Percentiles rank a stretch among this genome's conserved stretches.
Evolutionary conservation across 1,140 invertebrate species (phyloP).

Genomic region (Tetragonula clypearis): DNA sequence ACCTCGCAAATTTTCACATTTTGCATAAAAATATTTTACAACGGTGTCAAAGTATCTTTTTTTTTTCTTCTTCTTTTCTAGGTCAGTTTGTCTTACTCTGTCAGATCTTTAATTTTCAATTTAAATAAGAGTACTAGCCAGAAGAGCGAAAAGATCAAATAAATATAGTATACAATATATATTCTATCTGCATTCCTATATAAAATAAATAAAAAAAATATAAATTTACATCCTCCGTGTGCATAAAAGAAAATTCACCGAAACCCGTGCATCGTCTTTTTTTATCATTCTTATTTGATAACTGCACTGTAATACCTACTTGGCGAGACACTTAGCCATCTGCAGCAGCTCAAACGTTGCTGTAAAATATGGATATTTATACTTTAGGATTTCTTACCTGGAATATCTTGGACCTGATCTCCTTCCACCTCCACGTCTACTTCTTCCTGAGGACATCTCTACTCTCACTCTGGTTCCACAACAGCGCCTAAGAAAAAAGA

Average conservation of each 20-base stretch:
- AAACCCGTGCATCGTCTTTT: constrained; percentile 50
- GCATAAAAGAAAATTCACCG: constrained; percentile 41
- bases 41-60: neutral
- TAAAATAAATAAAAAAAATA: constrained; percentile 48
- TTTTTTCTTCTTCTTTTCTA: neutral
- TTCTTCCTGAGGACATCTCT: constrained; percentile 94
- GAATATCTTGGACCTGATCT: constrained; percentile 81
- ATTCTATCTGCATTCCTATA: constrained; percentile 55
- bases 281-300: constrained; percentile 40
- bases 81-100: neutral
- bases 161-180: constrained; percentile 40
- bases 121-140: constrained; percentile 51
- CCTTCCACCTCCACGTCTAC: constrained; percentile 86
- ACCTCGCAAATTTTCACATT: constrained; percentile 10
- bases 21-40: constrained; percentile 16
- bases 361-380: constrained; percentile 59
- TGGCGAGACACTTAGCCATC: constrained; percentile 66
- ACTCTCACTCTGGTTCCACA: constrained; percentile 92
- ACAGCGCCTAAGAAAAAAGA: constrained; percentile 84
- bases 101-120: neutral
- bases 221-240: constrained; percentile 31
- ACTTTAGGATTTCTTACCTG: constrained; percentile 77
- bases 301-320: constrained; percentile 74
- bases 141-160: constrained; percentile 39
- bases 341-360: constrained; percentile 66